Base-by-base conservation (phyloP, 2,797 vertebrate species). In the Epinephelus malabaricus region DNA sequence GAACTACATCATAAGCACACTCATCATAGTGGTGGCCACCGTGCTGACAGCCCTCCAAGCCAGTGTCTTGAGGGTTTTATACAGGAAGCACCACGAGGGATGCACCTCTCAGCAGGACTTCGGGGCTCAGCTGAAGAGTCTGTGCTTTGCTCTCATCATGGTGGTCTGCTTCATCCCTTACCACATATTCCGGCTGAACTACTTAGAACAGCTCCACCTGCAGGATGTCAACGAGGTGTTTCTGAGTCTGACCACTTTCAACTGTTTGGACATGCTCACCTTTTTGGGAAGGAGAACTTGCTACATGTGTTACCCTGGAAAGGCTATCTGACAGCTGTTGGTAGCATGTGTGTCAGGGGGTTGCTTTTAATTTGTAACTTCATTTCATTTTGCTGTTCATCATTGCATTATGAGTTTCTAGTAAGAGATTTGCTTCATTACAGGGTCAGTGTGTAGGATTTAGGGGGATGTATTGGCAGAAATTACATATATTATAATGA, bases 121-220 rank as follows among this genome's bases (percentile, higher is more conserved):
- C 55, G 95, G 95, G 93, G 96, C 95, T 30, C 97, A 98, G 55
- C 50, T 96, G 75, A 98, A 97, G 90, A 98, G 96, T 58, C 18
- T 98, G 53, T 93, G 93, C 82, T 97, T 99, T 58, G 94, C 97
- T n/a, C 92, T 96, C 0, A 88, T 99, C 76, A 96, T 98, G 88
- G 78, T 97, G 27, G 65, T 94, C 74, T 98, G 96, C 82, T 96
- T 98, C 73, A 88, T 97, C 55, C 98, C 98, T 18, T 97, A 97
- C 86, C 97, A 97, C 30, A 53, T 96, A 23, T 99, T 97, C 18
- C 93, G 98, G 17, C 69, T 96, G 21, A 89, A 95, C 63, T 99
- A 98, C 76, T 40, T 99, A 23, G 3, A 81, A 0, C 0, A 92
- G 0, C 0, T 84, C 0, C 0, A 4, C 0, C 21, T 90, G 34